Base-by-base conservation (phyloP, 2,888 invertebrate species). In the Drosophila cognata region DNA sequence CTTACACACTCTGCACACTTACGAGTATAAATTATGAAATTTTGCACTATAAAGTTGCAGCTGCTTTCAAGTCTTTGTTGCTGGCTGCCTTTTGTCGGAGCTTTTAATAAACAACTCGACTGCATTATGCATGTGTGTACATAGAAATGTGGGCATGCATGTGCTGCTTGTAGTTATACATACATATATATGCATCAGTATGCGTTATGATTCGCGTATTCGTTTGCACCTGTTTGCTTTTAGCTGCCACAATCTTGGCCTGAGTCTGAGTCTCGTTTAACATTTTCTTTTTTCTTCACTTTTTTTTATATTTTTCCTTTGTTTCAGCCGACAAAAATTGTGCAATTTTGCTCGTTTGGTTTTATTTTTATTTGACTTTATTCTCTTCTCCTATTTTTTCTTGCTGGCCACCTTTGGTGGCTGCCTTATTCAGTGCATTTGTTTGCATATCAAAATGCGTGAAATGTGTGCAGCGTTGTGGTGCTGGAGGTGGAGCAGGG, bases 361-460 rank as follows among this genome's bases (percentile, higher is more conserved):
- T 33, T 43, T 10, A 48, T 58, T 57, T 48, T 59, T 55, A 25
- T 25, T 46, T 25, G 46, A 16, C 21, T 25, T 46, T 16, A 25
- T 71, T 51, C 21, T 53, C 29, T 62, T 48, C 57, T 67, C 35
- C 31, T 18, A 21, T 50, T 13, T n/a, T n/a, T n/a, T 51, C 56
- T 28, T 67, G 46, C 57, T 63, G 59, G 61, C 63, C 69, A 70
- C 71, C 89, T 89, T 84, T 89, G 89, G 88, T 88, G 77, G 71
- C 76, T 79, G 71, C 63, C 74, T 80, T 82, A 90, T 89, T 77
- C 88, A 89, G 69, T 87, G 91, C 91, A 81, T 89, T 90, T 90
- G 84, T 88, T 87, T 91, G 86, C 86, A 91, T 91, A 91, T 88
- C 88, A 86, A 91, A 85, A 86, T 91, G 91, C 86, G 86, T 85